Evolutionary conservation across 2,888 invertebrate genomes (phyloP).

Genomic region (Drosophila neonasuta): DNA sequence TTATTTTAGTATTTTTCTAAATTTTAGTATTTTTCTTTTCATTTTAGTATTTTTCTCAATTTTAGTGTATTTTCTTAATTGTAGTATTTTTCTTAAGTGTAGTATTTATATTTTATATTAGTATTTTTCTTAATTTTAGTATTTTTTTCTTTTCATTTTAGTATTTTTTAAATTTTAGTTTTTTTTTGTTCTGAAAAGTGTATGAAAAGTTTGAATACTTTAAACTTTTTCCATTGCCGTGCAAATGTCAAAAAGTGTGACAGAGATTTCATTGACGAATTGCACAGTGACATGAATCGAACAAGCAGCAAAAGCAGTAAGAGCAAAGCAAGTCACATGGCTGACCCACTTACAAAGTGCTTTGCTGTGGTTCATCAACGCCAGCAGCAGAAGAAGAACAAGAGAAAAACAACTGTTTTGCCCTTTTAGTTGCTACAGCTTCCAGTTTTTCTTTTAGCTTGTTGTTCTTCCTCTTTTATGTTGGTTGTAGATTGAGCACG

Average conservation of each 20-base stretch:
- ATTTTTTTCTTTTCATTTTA: too few relatives aligned
- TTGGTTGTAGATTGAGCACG: conserved; percentile 45
- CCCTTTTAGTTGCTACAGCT: conserved; percentile 38
- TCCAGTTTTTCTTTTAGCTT: conserved; percentile 13
- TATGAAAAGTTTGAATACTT: neutral
- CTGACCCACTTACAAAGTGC: conserved; percentile 48
- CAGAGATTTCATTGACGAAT: conserved; percentile 56
- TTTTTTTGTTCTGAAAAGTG: too few relatives aligned
- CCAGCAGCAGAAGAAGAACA: too few relatives aligned
- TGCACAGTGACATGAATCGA: conserved; percentile 48
- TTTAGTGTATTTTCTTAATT: too few relatives aligned
- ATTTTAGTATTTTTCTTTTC: too few relatives aligned
- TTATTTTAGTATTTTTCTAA: too few relatives aligned
- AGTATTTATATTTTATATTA: too few relatives aligned
- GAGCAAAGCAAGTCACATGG: conserved; percentile 18
- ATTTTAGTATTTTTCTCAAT: too few relatives aligned
- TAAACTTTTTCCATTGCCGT: conserved; percentile 24
- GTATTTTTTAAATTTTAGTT: too few relatives aligned
- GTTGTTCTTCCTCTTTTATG: neutral
- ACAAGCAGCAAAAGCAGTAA: neutral
- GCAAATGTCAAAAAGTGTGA: conserved; percentile 69
- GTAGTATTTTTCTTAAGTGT: too few relatives aligned
- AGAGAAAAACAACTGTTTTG: conserved; percentile 14
- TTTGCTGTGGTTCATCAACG: conserved; percentile 26
- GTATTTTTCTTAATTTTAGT: too few relatives aligned